phyloP scores from a whole-genome alignment of 2,113 vertebrate species.

The Hypanus sabinus region DNA sequence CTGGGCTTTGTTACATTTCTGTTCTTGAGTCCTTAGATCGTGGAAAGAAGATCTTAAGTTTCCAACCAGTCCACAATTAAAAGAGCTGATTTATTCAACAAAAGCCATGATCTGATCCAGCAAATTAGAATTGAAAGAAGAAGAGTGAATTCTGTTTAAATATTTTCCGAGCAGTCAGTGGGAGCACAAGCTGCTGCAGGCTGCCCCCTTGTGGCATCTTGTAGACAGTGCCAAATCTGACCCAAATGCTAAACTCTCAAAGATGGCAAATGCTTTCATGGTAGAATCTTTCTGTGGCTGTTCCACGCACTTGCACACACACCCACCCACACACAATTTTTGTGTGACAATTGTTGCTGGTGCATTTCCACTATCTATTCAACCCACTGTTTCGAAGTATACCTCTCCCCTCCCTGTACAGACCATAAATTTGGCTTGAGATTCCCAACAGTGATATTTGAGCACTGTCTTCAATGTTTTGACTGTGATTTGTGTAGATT shows the following conservation, averaged over 20 bases:
- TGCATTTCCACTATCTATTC: not conserved
- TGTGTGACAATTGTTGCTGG: not conserved
- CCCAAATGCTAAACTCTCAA: not conserved
- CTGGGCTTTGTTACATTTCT: not conserved
- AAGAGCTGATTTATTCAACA: not conserved
- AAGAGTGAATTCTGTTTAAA: not conserved
- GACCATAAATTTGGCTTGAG: too few species aligned
- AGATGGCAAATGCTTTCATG: not conserved
- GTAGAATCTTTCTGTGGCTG: not conserved
- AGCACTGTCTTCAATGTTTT: not conserved
- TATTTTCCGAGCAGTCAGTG: not conserved
- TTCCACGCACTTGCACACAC: not conserved
- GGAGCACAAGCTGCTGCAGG: not conserved
- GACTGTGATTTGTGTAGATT: not conserved
- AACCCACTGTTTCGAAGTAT: too few species aligned
- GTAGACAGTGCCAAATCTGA: not conserved
- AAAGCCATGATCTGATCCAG: not conserved
- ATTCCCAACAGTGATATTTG: not conserved
- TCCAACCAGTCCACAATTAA: not conserved
- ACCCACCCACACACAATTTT: too few species aligned
- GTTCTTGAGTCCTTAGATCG: not conserved
- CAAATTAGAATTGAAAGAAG: not conserved
- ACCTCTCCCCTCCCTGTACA: too few species aligned
- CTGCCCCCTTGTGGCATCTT: not conserved
- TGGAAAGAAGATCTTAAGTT: not conserved